phyloP scores from a whole-genome alignment of 2,797 vertebrate genomes.

The Anguilla obscura region DNA sequence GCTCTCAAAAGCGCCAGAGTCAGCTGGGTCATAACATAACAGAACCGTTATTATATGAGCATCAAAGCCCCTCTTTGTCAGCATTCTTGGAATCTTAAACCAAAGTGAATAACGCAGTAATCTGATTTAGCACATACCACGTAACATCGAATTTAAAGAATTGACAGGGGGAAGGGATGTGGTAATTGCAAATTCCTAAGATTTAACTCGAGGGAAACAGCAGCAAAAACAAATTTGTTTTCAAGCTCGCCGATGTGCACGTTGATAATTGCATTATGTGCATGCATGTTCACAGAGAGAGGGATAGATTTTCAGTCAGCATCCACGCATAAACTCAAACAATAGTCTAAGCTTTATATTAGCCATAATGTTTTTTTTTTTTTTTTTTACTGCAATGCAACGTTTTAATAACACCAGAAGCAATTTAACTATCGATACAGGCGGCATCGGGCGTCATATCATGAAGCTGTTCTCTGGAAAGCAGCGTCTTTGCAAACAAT shows the following conservation, averaged over 20 bases:
- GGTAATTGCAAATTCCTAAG: not conserved
- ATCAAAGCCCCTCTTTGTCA: slow-evolving; percentile 70
- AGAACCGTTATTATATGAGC: slow-evolving; percentile 52
- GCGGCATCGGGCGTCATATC: not conserved
- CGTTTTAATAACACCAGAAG: not conserved
- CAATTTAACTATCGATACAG: not conserved
- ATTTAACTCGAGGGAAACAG: not conserved
- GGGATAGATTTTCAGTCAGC: not conserved
- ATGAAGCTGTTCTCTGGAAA: not conserved
- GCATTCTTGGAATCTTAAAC: slow-evolving; percentile 53
- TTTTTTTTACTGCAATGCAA: not conserved
- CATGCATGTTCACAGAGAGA: not conserved
- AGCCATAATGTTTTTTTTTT: not conserved
- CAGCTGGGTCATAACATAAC: slow-evolving; percentile 30
- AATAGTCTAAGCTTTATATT: not conserved
- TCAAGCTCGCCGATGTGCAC: not conserved
- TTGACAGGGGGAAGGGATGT: slow-evolving; percentile 24
- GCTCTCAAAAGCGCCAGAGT: slow-evolving; percentile 40
- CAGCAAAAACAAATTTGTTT: not conserved
- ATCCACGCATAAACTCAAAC: not conserved
- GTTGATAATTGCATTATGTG: not conserved
- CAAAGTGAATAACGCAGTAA: slow-evolving; percentile 68
- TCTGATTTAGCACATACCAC: slow-evolving; percentile 52
- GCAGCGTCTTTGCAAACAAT: not conserved
- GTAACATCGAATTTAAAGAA: slow-evolving; percentile 48